Base-by-base conservation (phyloP, 2,797 vertebrate genomes). In the Cirrhinus mrigala region DNA sequence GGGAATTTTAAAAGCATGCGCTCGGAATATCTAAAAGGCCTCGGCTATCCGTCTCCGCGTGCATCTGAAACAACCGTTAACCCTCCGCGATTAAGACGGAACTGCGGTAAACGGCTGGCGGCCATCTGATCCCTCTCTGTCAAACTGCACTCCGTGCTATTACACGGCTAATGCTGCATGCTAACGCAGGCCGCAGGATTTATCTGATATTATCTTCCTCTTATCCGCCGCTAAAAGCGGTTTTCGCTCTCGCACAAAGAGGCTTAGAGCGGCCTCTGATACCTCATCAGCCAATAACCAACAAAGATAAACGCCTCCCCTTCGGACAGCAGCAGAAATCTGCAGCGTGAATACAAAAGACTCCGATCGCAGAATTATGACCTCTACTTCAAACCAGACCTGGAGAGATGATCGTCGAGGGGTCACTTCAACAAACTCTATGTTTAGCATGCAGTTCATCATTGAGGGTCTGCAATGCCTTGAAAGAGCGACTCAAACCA, bases 121-220 rank as follows among this genome's bases (percentile, higher is more conserved):
- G 90, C 91, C 81, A 90, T 90, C 91, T 91, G 91, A 93, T 93
- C 93, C 87, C 89, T 91, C 89, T 90, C 88, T 79, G 86, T 93
- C 91, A 89, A 92, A 93, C 83, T 81, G 60, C 78, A 86, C 88
- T 92, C 90, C 90, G 89, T 89, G 89, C 91, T 90, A 88, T 91
- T 91, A 90, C 91, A 76, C 76, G 86, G 90, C 77, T 92, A 91
- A 92, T 90, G 91, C 90, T 88, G 92, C 82, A 76, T 86, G 77
- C 87, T 89, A 91, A 84, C 90, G 89, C 90, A 62, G 88, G 81
- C 89, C 85, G 46, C 86, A 89, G 88, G 90, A 91, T 92, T 93
- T 93, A 88, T 89, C 64, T 85, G 81, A 91, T 86, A 84, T 92
- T 92, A 94, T 94, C 92, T 90, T 73, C 82, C 86, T 93, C 64